phyloP scores from a whole-genome alignment of 2,113 vertebrate genomes.

The Hyperoodon ampullatus region DNA sequence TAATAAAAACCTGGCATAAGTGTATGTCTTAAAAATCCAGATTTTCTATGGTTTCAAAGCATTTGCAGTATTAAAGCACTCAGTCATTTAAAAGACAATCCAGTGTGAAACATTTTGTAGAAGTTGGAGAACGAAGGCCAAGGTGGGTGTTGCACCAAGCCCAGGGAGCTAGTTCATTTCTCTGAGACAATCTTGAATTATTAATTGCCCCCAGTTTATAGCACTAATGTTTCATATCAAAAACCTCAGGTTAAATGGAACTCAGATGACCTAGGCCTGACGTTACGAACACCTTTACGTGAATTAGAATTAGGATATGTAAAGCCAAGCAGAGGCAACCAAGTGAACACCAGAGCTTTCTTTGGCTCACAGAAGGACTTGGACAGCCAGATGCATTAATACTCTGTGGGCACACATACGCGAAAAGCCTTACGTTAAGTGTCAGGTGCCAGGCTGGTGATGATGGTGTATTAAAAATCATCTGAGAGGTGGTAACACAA shows the following conservation, averaged over 20 bases:
- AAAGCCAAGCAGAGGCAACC: background rate
- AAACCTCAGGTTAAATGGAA: background rate
- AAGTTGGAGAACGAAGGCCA: background rate
- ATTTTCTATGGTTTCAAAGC: slow-evolving; percentile 24
- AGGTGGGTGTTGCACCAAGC: background rate
- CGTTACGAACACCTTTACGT: slow-evolving; percentile 33
- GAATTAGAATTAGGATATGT: background rate
- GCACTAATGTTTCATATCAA: background rate
- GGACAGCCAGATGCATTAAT: slow-evolving; percentile 47
- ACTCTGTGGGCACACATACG: slow-evolving; percentile 7
- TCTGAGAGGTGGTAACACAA: slow-evolving; percentile 64
- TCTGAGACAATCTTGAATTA: background rate
- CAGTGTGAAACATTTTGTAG: slow-evolving; percentile 13
- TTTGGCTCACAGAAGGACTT: slow-evolving; percentile 58
- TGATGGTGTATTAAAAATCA: slow-evolving; percentile 63
- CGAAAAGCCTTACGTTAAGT: slow-evolving; percentile 59
- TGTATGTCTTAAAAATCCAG: background rate
- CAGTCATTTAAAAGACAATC: background rate
- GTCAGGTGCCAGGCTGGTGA: slow-evolving; percentile 59
- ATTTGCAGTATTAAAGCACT: background rate
- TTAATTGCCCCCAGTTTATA: slow-evolving; percentile 6
- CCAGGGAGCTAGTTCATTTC: background rate
- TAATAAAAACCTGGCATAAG: slow-evolving; percentile 17
- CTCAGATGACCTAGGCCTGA: slow-evolving; percentile 1
- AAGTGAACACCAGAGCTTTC: slow-evolving; percentile 48